A percentile compares a stretch with the other conserved stretches of the same genome.
Evolutionary conservation across 2,113 vertebrate species (phyloP).

Genomic region (Pelusios castaneus): DNA sequence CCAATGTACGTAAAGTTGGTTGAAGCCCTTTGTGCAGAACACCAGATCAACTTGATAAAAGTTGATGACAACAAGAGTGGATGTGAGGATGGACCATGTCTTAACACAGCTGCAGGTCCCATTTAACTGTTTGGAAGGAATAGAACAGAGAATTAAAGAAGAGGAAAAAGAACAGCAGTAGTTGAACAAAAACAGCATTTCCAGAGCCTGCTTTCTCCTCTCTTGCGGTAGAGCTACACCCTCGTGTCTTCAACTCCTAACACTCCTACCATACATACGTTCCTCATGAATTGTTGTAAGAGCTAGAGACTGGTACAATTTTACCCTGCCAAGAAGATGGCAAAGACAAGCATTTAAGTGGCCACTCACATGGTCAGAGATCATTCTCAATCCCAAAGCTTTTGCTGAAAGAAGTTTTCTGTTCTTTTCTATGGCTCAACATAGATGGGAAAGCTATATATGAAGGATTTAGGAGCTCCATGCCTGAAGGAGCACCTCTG

Average conservation of each 20-base stretch:
- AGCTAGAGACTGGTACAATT: not conserved
- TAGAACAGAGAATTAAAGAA: not conserved
- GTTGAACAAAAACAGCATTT: not conserved
- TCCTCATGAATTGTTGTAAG: not conserved
- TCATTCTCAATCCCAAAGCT: not conserved
- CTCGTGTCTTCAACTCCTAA: not conserved
- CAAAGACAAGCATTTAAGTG: too few species aligned
- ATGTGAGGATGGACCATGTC: too few species aligned
- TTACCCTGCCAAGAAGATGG: too few species aligned
- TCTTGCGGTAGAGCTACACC: not conserved
- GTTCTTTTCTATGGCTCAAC: not conserved
- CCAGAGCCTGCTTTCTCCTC: not conserved
- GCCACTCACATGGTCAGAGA: not conserved
- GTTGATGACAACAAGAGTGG: too few species aligned
- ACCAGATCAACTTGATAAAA: too few species aligned
- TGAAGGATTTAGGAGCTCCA: not conserved
- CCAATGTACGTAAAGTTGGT: too few species aligned
- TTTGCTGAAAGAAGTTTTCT: not conserved
- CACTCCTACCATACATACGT: not conserved
- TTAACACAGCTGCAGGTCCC: not conserved
- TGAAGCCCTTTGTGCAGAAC: too few species aligned
- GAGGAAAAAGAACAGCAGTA: not conserved
- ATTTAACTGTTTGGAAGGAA: not conserved
- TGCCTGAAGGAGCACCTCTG: not conserved
- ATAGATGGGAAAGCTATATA: not conserved